A percentile compares a stretch with the other conserved stretches of the same genome.
phyloP scores from a whole-genome alignment of 2,797 vertebrate species.

The Antrozous pallidus region DNA sequence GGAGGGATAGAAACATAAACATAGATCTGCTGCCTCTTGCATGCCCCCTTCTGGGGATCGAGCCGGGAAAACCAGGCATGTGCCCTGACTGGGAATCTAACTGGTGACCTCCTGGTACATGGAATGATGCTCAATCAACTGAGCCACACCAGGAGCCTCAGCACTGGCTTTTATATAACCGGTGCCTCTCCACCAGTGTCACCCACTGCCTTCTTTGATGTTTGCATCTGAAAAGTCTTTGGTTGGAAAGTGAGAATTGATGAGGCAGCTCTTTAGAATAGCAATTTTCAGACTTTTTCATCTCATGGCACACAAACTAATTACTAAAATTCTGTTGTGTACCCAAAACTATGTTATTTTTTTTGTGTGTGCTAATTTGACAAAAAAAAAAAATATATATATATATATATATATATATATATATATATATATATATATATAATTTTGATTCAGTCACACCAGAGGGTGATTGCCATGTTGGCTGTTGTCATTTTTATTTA shows the following conservation, averaged over 20 bases:
- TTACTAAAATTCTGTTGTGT: not conserved
- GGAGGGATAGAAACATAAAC: no score
- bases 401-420: no score
- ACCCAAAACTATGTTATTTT: not conserved
- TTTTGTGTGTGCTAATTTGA: not conserved
- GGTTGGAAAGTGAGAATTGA: constrained; percentile 62
- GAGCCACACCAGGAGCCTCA: not conserved
- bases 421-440: no score
- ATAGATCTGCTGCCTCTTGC: no score
- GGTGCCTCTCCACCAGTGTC: constrained; percentile 74
- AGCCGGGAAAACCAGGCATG: no score
- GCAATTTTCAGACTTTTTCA: not conserved
- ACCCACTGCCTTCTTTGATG: constrained; percentile 78
- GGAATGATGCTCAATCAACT: no score
- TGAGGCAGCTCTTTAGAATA: constrained; percentile 17
- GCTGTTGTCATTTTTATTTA: not conserved
- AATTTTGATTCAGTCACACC: not conserved
- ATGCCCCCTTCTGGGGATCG: no score
- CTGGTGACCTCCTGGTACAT: no score
- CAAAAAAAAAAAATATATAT: not conserved
- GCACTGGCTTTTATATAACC: constrained; percentile 76
- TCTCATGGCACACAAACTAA: not conserved
- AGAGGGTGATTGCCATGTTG: not conserved
- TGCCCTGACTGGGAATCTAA: no score
- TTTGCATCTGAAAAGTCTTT: constrained; percentile 75